Conservation (phyloP, 2,888 invertebrate genomes). For the Allygus modestus region DNA sequence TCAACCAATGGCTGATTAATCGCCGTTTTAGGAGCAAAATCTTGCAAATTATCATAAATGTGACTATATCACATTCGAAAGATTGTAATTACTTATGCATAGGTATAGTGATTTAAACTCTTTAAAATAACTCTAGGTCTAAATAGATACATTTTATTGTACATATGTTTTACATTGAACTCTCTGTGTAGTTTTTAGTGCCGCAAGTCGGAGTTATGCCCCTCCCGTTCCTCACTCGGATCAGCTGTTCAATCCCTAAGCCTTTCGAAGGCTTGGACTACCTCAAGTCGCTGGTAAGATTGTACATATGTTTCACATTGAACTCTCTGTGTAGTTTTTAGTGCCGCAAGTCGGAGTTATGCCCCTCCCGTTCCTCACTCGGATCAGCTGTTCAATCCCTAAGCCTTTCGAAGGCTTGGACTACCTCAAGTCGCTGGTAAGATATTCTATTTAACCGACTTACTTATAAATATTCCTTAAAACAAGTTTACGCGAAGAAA, state of each 20-base stretch:
- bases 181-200: not conserved
- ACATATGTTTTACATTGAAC: not conserved
- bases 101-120: too few relatives aligned
- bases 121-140: too few relatives aligned
- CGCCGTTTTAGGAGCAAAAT: not conserved
- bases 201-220: not conserved
- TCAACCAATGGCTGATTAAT: too few relatives aligned
- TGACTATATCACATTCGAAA: too few relatives aligned
- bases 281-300: slow-evolving; percentile 5
- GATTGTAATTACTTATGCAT: too few relatives aligned
- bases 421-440: slow-evolving; percentile 4
- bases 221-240: not conserved
- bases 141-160: too few relatives aligned
- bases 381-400: slow-evolving; percentile 6
- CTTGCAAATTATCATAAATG: not conserved
- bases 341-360: not conserved
- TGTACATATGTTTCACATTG: too few relatives aligned
- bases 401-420: slow-evolving; percentile 21
- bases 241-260: slow-evolving; percentile 4
- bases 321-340: not conserved
- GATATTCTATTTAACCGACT: too few relatives aligned
- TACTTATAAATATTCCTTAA: too few relatives aligned
- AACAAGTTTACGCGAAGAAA: too few relatives aligned
- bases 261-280: slow-evolving; percentile 18
- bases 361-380: not conserved